These are phyloP conservation scores for Solenopsis invicta DNA, from an alignment of 1,140 invertebrate genomes.

Conservation along the genomic window DNA sequence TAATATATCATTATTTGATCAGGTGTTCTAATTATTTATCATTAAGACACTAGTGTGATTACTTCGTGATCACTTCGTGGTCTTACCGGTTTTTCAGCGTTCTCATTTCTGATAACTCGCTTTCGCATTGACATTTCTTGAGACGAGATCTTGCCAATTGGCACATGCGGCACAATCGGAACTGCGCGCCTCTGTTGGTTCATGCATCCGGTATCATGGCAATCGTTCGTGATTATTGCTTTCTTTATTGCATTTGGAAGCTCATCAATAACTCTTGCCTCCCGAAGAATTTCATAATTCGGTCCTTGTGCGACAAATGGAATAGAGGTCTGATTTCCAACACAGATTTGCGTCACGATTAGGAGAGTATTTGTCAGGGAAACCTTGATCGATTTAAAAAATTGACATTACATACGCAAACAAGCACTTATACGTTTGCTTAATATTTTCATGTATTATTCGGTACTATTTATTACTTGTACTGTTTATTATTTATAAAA, in stretches of 20 bases:
- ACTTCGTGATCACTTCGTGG: too few relatives aligned
- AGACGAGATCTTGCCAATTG: background rate
- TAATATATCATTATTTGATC: background rate
- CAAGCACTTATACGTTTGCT: background rate
- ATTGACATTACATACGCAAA: background rate
- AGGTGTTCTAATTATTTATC: conserved; percentile 8
- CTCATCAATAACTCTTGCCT: conserved; percentile 60
- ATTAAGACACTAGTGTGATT: too few relatives aligned
- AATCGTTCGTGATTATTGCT: conserved; percentile 19
- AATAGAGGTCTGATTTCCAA: conserved; percentile 42
- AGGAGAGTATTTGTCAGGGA: conserved; percentile 72
- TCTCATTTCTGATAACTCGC: background rate
- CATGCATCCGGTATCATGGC: background rate
- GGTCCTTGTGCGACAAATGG: conserved; percentile 76
- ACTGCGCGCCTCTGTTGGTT: conserved; percentile 20
- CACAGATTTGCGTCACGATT: conserved; percentile 70
- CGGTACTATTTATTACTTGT: too few relatives aligned
- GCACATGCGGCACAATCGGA: background rate
- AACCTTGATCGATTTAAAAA: conserved; percentile 30
- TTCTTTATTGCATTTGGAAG: conserved; percentile 65
- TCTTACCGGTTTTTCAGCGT: conserved; percentile 29
- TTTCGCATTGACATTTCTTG: background rate
- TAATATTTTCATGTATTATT: background rate
- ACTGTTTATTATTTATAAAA: too few relatives aligned
- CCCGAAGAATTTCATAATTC: conserved; percentile 45